phyloP scores from a whole-genome alignment of 1,140 invertebrate species.

The Leptopilina boulardi region DNA sequence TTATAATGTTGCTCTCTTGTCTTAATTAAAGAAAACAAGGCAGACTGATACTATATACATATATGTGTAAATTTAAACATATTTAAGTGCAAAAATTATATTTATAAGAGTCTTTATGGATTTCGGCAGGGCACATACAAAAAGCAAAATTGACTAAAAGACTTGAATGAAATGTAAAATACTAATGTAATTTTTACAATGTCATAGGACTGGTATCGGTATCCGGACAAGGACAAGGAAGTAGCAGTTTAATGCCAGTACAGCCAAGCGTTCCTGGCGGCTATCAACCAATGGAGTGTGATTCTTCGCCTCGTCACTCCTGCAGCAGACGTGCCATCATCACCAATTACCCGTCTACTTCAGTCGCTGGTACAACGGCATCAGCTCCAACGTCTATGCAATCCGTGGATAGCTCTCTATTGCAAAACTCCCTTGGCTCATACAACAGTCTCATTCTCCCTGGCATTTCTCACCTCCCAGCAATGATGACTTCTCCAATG shows the following conservation, averaged over 20 bases:
- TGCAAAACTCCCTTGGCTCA: slow-evolving; percentile 73
- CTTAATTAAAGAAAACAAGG: too few species aligned
- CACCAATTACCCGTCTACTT: slow-evolving; percentile 57
- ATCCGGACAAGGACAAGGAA: slow-evolving; percentile 73
- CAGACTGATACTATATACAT: neutral
- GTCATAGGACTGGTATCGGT: slow-evolving; percentile 74
- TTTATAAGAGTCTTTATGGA: neutral
- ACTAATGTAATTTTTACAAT: slow-evolving; percentile 45
- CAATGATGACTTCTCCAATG: slow-evolving; percentile 72
- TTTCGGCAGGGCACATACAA: neutral
- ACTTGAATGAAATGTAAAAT: neutral
- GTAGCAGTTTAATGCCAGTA: slow-evolving; percentile 68
- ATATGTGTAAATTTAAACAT: neutral
- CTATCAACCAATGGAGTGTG: slow-evolving; percentile 77
- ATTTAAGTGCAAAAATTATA: neutral
- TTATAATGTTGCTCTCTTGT: too few species aligned
- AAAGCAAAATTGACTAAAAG: neutral
- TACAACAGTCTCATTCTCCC: slow-evolving; percentile 74
- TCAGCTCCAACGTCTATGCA: slow-evolving; percentile 68
- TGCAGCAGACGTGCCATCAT: slow-evolving; percentile 57
- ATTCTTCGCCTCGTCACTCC: slow-evolving; percentile 73
- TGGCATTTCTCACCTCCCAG: slow-evolving; percentile 71
- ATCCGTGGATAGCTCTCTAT: slow-evolving; percentile 67
- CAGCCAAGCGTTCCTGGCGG: slow-evolving; percentile 64
- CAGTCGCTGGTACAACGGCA: slow-evolving; percentile 56